Conservation (phyloP, 2,113 vertebrate genomes). For the Tenebrosternarchus preto region DNA sequence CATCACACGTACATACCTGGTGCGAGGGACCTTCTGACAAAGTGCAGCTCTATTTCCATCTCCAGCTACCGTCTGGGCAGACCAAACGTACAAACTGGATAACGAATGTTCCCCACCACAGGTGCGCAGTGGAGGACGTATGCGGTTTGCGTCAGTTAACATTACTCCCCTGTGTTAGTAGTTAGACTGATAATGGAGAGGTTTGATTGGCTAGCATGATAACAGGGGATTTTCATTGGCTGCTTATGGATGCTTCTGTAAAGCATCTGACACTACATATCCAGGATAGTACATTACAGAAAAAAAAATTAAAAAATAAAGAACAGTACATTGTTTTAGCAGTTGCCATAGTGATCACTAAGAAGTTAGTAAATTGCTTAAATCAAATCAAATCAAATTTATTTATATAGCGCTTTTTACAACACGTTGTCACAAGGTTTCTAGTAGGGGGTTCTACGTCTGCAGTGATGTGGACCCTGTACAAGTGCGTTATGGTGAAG, state of each 20-base stretch:
- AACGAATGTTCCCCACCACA: constrained; percentile 9
- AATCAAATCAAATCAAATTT: too few species aligned
- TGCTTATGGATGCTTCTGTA: not conserved
- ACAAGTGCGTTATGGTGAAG: too few species aligned
- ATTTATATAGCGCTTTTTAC: too few species aligned
- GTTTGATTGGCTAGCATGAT: not conserved
- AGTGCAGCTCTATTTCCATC: constrained; percentile 41
- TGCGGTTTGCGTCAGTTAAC: not conserved
- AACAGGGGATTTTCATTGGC: not conserved
- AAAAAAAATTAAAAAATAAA: too few species aligned
- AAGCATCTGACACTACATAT: not conserved
- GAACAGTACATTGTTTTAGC: too few species aligned
- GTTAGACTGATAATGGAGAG: not conserved
- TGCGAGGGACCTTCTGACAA: constrained; percentile 25
- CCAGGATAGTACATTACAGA: not conserved
- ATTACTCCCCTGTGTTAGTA: not conserved
- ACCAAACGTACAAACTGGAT: not conserved
- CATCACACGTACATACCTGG: constrained; percentile 30
- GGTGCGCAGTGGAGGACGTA: not conserved
- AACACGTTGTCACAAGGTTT: too few species aligned
- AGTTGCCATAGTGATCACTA: too few species aligned
- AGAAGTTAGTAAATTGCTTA: too few species aligned
- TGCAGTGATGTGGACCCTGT: too few species aligned
- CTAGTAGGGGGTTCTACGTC: too few species aligned
- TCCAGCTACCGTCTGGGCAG: constrained; percentile 35